Base-by-base conservation (phyloP, 2,797 vertebrate genomes). In the Epinephelus awoara region DNA sequence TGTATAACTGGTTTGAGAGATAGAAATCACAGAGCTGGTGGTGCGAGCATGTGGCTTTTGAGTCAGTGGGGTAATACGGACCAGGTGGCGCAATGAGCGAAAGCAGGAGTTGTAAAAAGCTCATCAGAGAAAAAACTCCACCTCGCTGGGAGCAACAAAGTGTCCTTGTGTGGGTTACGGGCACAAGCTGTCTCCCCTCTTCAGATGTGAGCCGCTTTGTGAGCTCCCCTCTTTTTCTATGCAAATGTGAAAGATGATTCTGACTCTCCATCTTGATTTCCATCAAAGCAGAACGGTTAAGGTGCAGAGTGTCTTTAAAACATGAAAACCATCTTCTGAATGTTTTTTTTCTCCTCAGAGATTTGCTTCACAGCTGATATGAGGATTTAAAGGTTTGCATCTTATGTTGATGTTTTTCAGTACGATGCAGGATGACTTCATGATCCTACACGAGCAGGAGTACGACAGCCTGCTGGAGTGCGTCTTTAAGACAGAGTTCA, bases 381-480 rank as follows among this genome's bases (percentile, higher is more conserved):
- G 34, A 34, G 34, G 34, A 34, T 34, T 34, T 66, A n/a, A 57
- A 10, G 19, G 25, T 40, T 63, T 55, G 46, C 2, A 17, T 71
- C n/a, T 56, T 50, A 8, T 58, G 15, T 70, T 75, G 2, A 1
- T 66, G 25, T 63, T 80, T 83, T 86, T 84, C 94, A 99, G 98
- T 75, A 95, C 97, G 2, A 89, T 99, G 96, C 98, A 99, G 90
- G 98, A 99, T 57, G 98, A 99, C 89, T 94, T 99, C 71, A 93
- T 99, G 74, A 96, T 99, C 85, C 91, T 99, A 15, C 98, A 99
- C 0, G 98, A 99, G 88, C 97, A 99, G 92, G 98, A 99, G 84
- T 99, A 99, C 0, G 98, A 99, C 92, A 99, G 97, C 82, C 95
- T 99, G 93, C 95, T 99, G 1, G 98, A 99, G 64, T 99, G 97